Base-by-base conservation (phyloP, 2,797 vertebrate species). In the Malurus leucopterus region DNA sequence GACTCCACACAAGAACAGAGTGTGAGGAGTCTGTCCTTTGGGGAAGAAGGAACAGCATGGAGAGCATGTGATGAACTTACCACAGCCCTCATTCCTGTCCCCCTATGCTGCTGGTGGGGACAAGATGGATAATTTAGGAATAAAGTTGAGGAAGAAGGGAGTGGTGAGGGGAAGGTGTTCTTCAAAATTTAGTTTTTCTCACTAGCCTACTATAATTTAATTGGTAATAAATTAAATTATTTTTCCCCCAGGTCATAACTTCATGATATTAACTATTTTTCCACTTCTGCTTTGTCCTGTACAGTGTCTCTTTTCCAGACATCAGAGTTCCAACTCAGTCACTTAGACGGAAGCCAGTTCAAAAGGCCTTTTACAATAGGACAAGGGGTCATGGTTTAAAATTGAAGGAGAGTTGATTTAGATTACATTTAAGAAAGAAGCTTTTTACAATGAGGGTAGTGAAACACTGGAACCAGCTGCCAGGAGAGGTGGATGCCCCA, bases 221-320 rank as follows among this genome's bases (percentile, higher is more conserved):
- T 78, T 41, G 11, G 6, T 34, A 67, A 49, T 34, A 67, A 47
- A 41, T 23, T 22, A 29, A 32, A 26, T 47, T 44, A 3, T 26
- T 34, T 41, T 26, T 12, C 0, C 10, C 3, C 11, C 16, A 8
- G 10, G 8, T 59, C 4, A 1, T 36, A 36, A 26, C 16, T 50
- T 58, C n/a, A 51, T 43, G 8, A 43, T 17, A 43, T 58, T 20
- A 5, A 34, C 17, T 50, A 43, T 50, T 36, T 68, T 68, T 51
- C 38, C 22, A 79, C n/a, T 50, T 43, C 38, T 59, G 6, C 26
- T 68, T 59, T 30, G 14, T 79, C 8, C 26, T 59, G 24, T 34
- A 43, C 16, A 30, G 30, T 3, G 2, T n/a, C 59, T 79, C 38
- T 51, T 43, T 50, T 36, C 53, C 76, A 68, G 13, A 68, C 7